phyloP scores from a whole-genome alignment of 30 jellyfish, hydroid and myxozoan genomes.

The Aurelia aurita complex sp. Pacific region DNA sequence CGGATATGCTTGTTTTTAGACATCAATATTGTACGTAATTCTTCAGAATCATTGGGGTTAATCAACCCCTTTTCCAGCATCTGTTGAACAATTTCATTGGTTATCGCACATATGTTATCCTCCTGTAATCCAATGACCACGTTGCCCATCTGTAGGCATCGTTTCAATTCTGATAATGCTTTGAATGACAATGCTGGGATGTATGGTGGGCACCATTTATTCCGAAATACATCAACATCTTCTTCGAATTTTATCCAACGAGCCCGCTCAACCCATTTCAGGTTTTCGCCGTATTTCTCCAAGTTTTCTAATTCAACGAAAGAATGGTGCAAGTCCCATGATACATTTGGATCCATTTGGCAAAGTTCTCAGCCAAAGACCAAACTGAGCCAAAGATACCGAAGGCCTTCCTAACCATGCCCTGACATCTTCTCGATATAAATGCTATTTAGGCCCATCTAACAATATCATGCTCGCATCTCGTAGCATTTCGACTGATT shows the following conservation, averaged over 20 bases:
- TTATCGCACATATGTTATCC: slow-evolving; percentile 12
- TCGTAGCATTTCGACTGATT: too few species aligned
- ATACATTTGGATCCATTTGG: too few species aligned
- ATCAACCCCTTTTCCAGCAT: slow-evolving; percentile 30
- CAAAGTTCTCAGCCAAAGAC: too few species aligned
- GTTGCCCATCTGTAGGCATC: slow-evolving; percentile 43
- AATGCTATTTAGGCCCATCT: too few species aligned
- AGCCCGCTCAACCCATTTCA: slow-evolving; percentile 72
- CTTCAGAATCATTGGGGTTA: slow-evolving; percentile 8
- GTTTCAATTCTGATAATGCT: slow-evolving; percentile 57
- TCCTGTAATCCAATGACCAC: slow-evolving; percentile 49
- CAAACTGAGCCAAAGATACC: too few species aligned
- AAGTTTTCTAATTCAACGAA: slow-evolving; percentile 64
- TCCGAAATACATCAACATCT: slow-evolving; percentile 73
- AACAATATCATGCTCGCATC: too few species aligned
- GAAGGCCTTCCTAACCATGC: too few species aligned
- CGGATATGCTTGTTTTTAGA: slow-evolving; percentile 71
- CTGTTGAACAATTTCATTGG: slow-evolving; percentile 31
- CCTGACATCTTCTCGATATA: too few species aligned
- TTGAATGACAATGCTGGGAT: slow-evolving; percentile 64
- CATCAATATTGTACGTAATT: slow-evolving; percentile 13
- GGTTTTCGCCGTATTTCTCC: slow-evolving; percentile 14
- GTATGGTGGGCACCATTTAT: slow-evolving; percentile 84
- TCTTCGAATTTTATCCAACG: slow-evolving; percentile 92
- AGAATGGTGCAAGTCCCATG: slow-evolving; percentile 19